A percentile compares a stretch with the other conserved stretches of the same genome.
Evolutionary conservation across 2,888 invertebrate species (phyloP).

Genomic region (Theodoxus fluviatilis): DNA sequence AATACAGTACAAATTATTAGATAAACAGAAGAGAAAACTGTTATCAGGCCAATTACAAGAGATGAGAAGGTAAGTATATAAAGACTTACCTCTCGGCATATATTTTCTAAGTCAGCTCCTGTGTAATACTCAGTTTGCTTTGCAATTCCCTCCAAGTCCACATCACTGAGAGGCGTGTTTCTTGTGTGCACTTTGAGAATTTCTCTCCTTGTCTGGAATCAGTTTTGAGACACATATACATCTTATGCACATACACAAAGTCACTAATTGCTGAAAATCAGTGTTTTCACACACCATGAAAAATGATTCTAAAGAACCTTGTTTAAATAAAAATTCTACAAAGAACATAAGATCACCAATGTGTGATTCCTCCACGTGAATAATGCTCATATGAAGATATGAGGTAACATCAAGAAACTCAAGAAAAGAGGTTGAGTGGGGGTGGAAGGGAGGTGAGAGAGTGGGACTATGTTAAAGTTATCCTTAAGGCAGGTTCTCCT

Average conservation of each 20-base stretch:
- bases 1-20: not conserved
- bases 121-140: slow-evolving; percentile 69
- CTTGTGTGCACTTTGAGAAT: slow-evolving; percentile 68
- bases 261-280: not conserved
- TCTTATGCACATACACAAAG: not conserved
- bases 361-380: no score
- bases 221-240: not conserved
- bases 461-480: no score
- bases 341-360: no score
- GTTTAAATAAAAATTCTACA: not conserved
- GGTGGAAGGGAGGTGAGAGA: no score
- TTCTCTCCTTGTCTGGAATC: slow-evolving; percentile 46
- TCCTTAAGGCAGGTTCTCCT: no score
- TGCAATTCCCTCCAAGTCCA: slow-evolving; percentile 66
- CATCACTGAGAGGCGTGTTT: slow-evolving; percentile 50
- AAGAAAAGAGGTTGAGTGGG: no score
- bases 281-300: not conserved
- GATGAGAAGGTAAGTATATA: not conserved
- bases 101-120: slow-evolving; percentile 73
- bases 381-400: no score
- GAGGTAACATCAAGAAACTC: no score
- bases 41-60: not conserved
- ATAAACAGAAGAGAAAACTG: not conserved
- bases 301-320: not conserved
- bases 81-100: slow-evolving; percentile 70